Conservation (phyloP, 2,113 vertebrate species). For the Nothobranchius kuhntae region DNA sequence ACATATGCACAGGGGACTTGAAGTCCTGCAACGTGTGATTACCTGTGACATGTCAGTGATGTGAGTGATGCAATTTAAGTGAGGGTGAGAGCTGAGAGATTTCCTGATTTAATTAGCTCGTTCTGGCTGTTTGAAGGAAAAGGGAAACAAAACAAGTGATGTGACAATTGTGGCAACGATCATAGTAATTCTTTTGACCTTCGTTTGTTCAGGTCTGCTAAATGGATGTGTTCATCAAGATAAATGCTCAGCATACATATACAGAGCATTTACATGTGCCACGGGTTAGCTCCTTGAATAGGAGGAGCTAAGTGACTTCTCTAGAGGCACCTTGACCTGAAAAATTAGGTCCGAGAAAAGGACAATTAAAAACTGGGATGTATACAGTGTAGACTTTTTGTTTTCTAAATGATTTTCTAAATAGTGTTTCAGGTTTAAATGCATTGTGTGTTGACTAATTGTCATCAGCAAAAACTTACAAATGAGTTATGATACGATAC, state of each 20-base stretch:
- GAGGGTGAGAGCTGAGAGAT: slow-evolving; percentile 16
- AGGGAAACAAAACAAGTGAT: slow-evolving; percentile 26
- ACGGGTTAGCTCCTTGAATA: too few relatives aligned
- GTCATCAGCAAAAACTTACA: too few relatives aligned
- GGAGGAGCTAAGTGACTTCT: too few relatives aligned
- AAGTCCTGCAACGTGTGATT: slow-evolving; percentile 57
- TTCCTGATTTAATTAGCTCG: slow-evolving; percentile 66
- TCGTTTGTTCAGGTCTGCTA: slow-evolving; percentile 35
- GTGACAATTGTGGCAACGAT: slow-evolving; percentile 35
- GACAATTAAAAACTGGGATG: slow-evolving; percentile 8
- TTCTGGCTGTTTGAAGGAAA: slow-evolving; percentile 40
- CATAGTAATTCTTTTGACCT: slow-evolving; percentile 54
- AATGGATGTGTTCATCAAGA: slow-evolving; percentile 14
- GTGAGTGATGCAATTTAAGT: slow-evolving; percentile 53
- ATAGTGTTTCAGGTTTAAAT: too few relatives aligned
- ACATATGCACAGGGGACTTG: slow-evolving; percentile 58
- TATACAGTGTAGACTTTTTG: slow-evolving; percentile 2
- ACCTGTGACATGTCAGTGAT: slow-evolving; percentile 54
- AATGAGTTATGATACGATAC: too few relatives aligned
- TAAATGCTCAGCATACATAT: slow-evolving; percentile 4
- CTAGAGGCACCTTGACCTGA: too few relatives aligned
- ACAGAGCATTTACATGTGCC: slow-evolving; percentile 13
- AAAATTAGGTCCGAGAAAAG: background rate
- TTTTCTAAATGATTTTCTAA: too few relatives aligned
- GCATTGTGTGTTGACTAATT: too few relatives aligned